These are phyloP conservation scores for Thalassaphorura encarpata DNA, from an alignment of 1,140 invertebrate species.

Conservation along the genomic window DNA sequence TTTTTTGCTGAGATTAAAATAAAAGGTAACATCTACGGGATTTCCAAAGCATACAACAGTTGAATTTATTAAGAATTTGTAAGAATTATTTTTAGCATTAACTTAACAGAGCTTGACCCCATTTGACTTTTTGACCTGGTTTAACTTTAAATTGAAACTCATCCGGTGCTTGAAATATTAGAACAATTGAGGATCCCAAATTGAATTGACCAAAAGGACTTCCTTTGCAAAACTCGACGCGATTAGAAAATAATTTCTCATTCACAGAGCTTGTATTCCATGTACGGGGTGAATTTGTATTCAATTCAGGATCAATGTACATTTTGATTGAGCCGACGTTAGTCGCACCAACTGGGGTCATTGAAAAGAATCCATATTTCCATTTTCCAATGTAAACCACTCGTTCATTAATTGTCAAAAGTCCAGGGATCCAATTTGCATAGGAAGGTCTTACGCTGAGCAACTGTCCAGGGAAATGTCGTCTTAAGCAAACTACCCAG, in stretches of 20 bases:
- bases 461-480: slow-evolving; percentile 85
- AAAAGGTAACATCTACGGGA: too few relatives aligned
- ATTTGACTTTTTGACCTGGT: too few relatives aligned
- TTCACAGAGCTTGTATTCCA: background rate
- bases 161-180: slow-evolving; percentile 93
- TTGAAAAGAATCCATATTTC: slow-evolving; percentile 94
- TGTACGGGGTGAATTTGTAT: background rate
- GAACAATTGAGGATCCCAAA: slow-evolving; percentile 92
- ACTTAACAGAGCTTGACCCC: too few relatives aligned
- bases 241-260: slow-evolving; percentile 21
- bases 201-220: slow-evolving; percentile 93
- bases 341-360: slow-evolving; percentile 94
- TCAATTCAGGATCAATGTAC: slow-evolving; percentile 68
- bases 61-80: too few relatives aligned
- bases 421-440: slow-evolving; percentile 72
- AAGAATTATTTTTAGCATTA: too few relatives aligned
- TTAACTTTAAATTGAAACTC: slow-evolving; percentile 67
- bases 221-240: slow-evolving; percentile 55
- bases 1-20: too few relatives aligned
- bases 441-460: slow-evolving; percentile 87
- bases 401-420: slow-evolving; percentile 93
- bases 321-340: slow-evolving; percentile 96
- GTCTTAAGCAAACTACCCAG: slow-evolving; percentile 72
- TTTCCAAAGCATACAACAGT: too few relatives aligned
- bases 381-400: slow-evolving; percentile 89